Evolutionary conservation across 2,888 invertebrate species (phyloP).

Genomic region (Empis livida): DNA sequence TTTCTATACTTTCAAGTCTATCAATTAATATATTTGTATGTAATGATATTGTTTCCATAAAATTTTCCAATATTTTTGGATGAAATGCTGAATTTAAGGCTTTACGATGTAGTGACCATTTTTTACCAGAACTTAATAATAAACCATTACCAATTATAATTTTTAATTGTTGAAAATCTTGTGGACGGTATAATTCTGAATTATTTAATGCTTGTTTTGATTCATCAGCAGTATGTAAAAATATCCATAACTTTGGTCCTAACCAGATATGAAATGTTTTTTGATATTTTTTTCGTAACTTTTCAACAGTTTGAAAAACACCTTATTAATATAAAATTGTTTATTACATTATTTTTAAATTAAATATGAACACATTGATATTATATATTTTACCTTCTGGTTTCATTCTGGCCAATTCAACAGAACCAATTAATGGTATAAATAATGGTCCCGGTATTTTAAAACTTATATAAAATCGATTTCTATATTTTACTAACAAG

Average conservation of each 20-base stretch:
- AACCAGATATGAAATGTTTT: constrained; percentile 28
- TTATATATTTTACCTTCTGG: constrained; percentile 25
- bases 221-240: constrained; percentile 27
- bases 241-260: constrained; percentile 30
- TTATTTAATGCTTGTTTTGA: constrained; percentile 26
- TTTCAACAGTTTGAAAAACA: constrained; percentile 15
- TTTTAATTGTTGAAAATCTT: constrained; percentile 24
- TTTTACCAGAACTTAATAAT: constrained; percentile 31
- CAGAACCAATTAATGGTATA: constrained; percentile 28
- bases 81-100: constrained; percentile 66
- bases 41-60: constrained; percentile 49
- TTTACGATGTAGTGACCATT: constrained; percentile 55
- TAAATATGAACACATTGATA: not conserved
- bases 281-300: constrained; percentile 20
- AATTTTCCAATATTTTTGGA: constrained; percentile 58
- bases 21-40: constrained; percentile 45
- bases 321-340: no score
- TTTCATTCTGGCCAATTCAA: constrained; percentile 27
- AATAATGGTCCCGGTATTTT: constrained; percentile 29
- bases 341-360: not conserved
- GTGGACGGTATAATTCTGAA: constrained; percentile 21
- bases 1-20: constrained; percentile 36
- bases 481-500: constrained; percentile 1
- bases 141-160: constrained; percentile 30
- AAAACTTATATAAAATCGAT: constrained; percentile 13